These are phyloP conservation scores for Euzetes globulus DNA, from an alignment of 2,888 invertebrate genomes.

Conservation along the genomic window DNA sequence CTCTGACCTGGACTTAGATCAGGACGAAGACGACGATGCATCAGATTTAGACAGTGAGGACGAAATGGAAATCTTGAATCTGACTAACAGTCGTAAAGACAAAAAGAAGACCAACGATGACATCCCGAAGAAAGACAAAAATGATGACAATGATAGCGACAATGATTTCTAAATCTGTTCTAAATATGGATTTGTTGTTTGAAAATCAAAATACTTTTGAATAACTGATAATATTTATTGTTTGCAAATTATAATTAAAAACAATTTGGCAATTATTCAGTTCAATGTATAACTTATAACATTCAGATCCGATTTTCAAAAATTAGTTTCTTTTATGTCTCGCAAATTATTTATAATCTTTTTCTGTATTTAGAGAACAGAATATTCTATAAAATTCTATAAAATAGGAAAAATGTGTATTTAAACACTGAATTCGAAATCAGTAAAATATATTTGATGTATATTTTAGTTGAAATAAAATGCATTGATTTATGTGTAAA, in stretches of 20 bases:
- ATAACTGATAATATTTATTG: background rate
- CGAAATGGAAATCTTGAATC: slow-evolving; percentile 41
- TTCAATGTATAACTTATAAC: background rate
- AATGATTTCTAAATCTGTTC: slow-evolving; percentile 30
- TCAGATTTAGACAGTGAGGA: slow-evolving; percentile 41
- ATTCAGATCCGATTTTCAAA: background rate
- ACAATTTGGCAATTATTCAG: background rate
- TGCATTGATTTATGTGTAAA: too few species aligned
- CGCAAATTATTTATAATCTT: too few species aligned
- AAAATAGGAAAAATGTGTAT: too few species aligned
- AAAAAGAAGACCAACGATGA: slow-evolving; percentile 1
- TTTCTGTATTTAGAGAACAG: too few species aligned
- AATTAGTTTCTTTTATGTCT: too few species aligned
- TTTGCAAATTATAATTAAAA: background rate
- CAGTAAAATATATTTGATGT: too few species aligned
- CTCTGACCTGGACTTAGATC: slow-evolving; percentile 55
- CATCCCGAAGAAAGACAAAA: background rate
- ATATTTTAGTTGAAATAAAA: too few species aligned
- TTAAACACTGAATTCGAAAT: too few species aligned
- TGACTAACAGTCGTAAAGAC: slow-evolving; percentile 22
- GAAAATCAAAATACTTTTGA: too few species aligned
- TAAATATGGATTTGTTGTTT: background rate
- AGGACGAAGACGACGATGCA: slow-evolving; percentile 49
- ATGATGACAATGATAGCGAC: slow-evolving; percentile 8
- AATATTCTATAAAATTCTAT: too few species aligned